These are phyloP conservation scores for Thalassophryne amazonica DNA, from an alignment of 2,797 vertebrate species.

Conservation along the genomic window DNA sequence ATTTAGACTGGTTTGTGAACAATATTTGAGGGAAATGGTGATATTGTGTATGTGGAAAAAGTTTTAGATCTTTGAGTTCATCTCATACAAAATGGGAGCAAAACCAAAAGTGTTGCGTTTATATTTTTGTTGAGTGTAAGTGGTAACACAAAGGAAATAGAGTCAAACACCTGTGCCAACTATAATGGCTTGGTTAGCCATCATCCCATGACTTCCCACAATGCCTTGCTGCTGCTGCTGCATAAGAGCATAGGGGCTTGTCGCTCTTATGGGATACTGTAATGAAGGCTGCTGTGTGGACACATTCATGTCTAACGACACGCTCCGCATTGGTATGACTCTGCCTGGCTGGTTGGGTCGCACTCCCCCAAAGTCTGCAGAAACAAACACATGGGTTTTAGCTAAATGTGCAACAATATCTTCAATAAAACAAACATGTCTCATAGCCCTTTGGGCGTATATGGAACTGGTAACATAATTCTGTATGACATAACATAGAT, in stretches of 20 bases:
- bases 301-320: conserved; percentile 92
- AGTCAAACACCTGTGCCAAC: conserved; percentile 82
- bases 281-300: conserved; percentile 84
- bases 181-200: conserved; percentile 87
- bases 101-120: too few species aligned
- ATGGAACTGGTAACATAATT: too few species aligned
- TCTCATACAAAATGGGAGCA: too few species aligned
- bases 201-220: conserved; percentile 87
- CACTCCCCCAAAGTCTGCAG: conserved; percentile 86
- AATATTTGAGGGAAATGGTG: too few species aligned
- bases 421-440: background rate
- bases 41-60: too few species aligned
- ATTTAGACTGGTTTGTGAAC: too few species aligned
- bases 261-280: conserved; percentile 90
- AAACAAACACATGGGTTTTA: background rate
- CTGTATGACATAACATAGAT: too few species aligned
- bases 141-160: background rate
- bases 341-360: conserved; percentile 87
- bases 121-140: too few species aligned
- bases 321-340: conserved; percentile 87
- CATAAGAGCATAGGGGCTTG: conserved; percentile 87
- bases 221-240: conserved; percentile 91
- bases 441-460: too few species aligned
- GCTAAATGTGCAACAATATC: background rate
- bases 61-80: too few species aligned